Base-by-base conservation (phyloP, 2,888 invertebrate species). In the Drosophila trichaetosa region DNA sequence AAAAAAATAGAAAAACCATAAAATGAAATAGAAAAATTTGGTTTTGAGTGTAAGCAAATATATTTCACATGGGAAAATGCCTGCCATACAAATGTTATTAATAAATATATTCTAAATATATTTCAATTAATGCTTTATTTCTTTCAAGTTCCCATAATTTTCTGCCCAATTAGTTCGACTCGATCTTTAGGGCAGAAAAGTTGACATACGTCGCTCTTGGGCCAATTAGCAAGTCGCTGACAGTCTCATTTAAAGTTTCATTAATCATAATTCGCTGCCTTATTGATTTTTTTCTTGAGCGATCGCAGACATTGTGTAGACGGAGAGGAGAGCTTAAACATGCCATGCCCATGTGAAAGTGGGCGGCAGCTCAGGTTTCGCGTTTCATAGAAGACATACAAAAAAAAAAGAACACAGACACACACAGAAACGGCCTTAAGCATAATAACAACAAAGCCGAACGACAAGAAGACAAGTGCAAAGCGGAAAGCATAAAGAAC, bases 401-500 rank as follows among this genome's bases (percentile, higher is more conserved):
- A 87, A 83, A 89, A 16, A 46, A 16, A 36, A 46, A 16, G 7
- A 16, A 46, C 8, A 46, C 16, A 46, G 16, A 21, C 42, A 36
- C 16, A 36, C 34, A 36, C 36, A 13, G 46, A 46, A 46, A 83
- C 81, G 87, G 69, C 84, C 83, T 79, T 89, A 83, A 88, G 79
- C 89, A 88, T 89, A 82, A 73, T 64, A 68, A 76, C 42, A 63
- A 62, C 63, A 70, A 67, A 66, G 67, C 38, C 71, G 63, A 67
- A 60, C 71, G 87, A 71, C 85, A 76, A 69, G 87, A 87, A 82
- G 79, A 88, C 83, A 85, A 85, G 88, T 89, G 89, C 72, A 87
- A 85, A 85, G 78, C 85, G 85, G 85, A 89, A 76, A 82, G 80
- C 82, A 80, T 77, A 73, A 79, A 82, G 71, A 80, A 60, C 72